Evolutionary conservation across 2,888 invertebrate species (phyloP).

Genomic region (Keiferia lycopersicella): DNA sequence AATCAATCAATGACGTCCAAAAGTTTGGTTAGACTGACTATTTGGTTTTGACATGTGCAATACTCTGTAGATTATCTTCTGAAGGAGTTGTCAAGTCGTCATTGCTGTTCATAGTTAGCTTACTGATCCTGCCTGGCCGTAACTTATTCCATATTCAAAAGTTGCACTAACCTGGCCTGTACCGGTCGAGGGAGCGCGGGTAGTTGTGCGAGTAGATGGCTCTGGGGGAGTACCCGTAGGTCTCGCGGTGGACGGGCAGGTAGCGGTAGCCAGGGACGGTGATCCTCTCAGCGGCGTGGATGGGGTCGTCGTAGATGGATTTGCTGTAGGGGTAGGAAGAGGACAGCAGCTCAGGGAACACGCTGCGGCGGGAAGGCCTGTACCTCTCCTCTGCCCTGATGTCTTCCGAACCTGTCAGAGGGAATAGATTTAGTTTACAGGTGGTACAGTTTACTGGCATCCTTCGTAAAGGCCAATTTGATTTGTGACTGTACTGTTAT

Average conservation of each 20-base stretch:
- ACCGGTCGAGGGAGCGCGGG: constrained; percentile 86
- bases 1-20: no score
- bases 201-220: constrained; percentile 94
- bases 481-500: no score
- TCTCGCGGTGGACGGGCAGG: constrained; percentile 93
- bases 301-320: constrained; percentile 93
- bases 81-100: no score
- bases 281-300: constrained; percentile 91
- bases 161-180: constrained; percentile 91
- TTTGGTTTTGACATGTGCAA: no score
- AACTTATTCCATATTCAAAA: no score
- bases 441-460: no score
- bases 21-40: no score
- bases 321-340: constrained; percentile 89
- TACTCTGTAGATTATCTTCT: no score
- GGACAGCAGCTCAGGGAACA: constrained; percentile 87
- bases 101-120: no score
- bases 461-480: no score
- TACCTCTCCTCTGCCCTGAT: constrained; percentile 93
- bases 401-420: constrained; percentile 91
- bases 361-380: constrained; percentile 86
- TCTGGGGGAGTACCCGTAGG: constrained; percentile 94
- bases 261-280: constrained; percentile 94
- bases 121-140: no score
- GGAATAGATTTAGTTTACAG: background rate